These are phyloP conservation scores for Halocaridina rubra DNA, from an alignment of 2,888 invertebrate genomes.

Conservation along the genomic window DNA sequence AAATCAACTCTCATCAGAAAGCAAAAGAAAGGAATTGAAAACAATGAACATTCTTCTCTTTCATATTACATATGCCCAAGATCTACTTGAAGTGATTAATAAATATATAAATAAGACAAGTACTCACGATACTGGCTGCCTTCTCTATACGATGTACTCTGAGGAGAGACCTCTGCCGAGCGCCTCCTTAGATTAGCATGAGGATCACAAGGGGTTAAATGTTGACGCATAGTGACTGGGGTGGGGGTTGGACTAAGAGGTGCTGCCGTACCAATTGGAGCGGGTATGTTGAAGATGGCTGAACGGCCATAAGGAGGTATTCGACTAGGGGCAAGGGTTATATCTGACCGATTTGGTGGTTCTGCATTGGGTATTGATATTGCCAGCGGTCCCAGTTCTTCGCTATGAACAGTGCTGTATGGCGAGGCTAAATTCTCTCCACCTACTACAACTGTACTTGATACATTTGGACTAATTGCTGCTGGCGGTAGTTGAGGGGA, in stretches of 20 bases:
- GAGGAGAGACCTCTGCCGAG: constrained; percentile 39
- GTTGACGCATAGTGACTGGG: constrained; percentile 28
- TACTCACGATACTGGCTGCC: constrained; percentile 33
- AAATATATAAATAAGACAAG: background rate
- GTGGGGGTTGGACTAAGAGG: constrained; percentile 7
- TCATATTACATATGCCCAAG: background rate
- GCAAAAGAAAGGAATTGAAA: no score
- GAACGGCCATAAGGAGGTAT: background rate
- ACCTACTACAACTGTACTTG: constrained; percentile 30
- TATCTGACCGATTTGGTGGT: constrained; percentile 28
- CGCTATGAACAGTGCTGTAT: background rate
- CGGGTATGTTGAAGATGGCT: background rate
- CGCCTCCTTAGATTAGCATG: constrained; percentile 6
- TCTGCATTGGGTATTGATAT: constrained; percentile 33
- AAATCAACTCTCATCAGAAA: no score
- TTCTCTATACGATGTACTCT: constrained; percentile 25
- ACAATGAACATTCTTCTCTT: no score
- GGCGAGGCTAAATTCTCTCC: background rate
- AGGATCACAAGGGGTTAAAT: constrained; percentile 31
- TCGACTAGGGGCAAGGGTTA: background rate
- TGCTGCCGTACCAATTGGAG: constrained; percentile 16
- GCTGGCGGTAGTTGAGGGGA: background rate
- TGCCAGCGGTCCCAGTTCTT: constrained; percentile 21
- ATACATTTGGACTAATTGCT: constrained; percentile 36
- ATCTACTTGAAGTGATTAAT: background rate